Evolutionary conservation across 2,888 invertebrate genomes (phyloP), one percentile per base, ranked within the genome.

Genomic region (Gymnoscelis rufifasciata): DNA sequence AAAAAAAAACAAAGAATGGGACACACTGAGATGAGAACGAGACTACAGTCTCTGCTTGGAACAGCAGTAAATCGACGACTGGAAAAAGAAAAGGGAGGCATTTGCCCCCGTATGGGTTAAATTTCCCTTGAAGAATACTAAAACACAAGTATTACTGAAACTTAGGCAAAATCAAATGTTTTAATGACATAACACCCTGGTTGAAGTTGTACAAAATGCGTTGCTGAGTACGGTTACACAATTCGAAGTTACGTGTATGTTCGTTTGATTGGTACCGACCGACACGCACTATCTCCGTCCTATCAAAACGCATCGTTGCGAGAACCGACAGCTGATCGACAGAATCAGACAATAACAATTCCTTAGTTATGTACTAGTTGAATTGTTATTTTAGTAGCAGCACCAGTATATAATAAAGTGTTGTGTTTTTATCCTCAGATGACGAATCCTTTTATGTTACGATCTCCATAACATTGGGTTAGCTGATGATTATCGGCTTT

Each of bases 231-330:
- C 52, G 56, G 62, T 84, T 83, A 76, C 67, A 74, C 75, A 84
- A 84, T 51, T 50, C 50, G 28, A 53, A 57, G 73, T 81, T 80
- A 78, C 74, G 73, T 74, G 73, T 74, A 59, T 52, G 57, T 62
- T 57, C 52, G 57, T 63, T 64, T 59, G 51, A 60, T 64, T 63
- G 57, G 66, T 67, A 71, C 68, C 65, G 68, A 70, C 68, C 62
- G 68, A 68, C 73, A 81, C 78, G 79, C 80, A 78, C 79, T 78
- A 83, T 83, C 82, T 78, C 71, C 68, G 74, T 75, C 76, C 72
- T 74, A 77, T 77, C 77, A 68, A 73, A 76, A 79, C 74, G 71
- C 75, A 78, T 75, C 75, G 74, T 71, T 71, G 74, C 77, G 71
- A 68, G 68, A 74, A 68, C 62, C 49, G 77, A 79, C 79, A 75